Evolutionary conservation across 2,797 vertebrate genomes (phyloP), one percentile per base, ranked within the genome.

Genomic region (Helostoma temminkii): DNA sequence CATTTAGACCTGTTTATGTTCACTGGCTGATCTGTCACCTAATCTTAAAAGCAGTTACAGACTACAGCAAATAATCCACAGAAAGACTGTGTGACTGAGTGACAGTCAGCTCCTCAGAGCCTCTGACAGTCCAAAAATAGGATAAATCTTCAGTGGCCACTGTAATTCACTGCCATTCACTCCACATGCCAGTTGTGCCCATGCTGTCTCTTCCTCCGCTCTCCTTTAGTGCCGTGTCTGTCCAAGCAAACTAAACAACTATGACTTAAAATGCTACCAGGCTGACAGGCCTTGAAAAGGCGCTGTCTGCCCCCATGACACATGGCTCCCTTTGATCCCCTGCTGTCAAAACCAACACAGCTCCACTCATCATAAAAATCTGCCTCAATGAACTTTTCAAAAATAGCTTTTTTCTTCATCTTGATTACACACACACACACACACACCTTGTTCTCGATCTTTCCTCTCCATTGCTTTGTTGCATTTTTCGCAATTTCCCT

Each of bases 201-300:
- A 24, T 58, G 71, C 78, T 50, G 66, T 58, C 63, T 61, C 70
- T 42, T 57, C 60, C 66, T 70, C 71, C 45, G 43, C 50, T 71
- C 71, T 78, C 21, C 34, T 74, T 72, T 54, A 63, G 68, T 39
- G 66, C 73, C 4, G 62, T 65, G 83, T 74, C 80, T 79, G 83
- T 88, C 88, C 58, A 71, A 76, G 83, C 79, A 76, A 77, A 80
- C 88, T 76, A 82, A 90, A 84, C 74, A 87, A 86, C 77, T 78
- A 54, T 78, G 86, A 86, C 83, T 88, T 85, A 79, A 90, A 88
- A 86, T 82, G 82, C 84, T 81, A 72, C 46, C 53, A 45, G 82
- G 67, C 83, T 91, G 91, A 92, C 82, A 71, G 71, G 83, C 91
- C 75, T 90, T 91, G 78, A 71, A 86, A 82, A 80, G 82, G 25